phyloP scores from a whole-genome alignment of 1,140 invertebrate species.

The Kradibia gibbosae region DNA sequence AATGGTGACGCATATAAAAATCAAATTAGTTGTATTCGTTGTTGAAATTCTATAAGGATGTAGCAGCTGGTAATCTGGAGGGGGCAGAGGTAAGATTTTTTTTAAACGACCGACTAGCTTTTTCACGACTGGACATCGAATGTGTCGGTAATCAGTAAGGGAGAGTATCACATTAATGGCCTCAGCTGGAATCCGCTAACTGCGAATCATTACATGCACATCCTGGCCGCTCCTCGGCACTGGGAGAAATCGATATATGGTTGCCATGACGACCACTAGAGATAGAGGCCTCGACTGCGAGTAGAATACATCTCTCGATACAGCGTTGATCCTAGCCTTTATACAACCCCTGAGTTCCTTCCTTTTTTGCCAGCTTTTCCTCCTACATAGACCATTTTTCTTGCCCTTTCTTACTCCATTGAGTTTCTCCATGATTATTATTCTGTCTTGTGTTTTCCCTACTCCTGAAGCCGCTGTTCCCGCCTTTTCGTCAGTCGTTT shows the following conservation, averaged over 20 bases:
- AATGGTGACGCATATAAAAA: no score
- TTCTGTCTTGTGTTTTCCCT: not conserved
- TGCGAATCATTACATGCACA: conserved; percentile 17
- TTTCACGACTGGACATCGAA: not conserved
- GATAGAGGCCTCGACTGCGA: not conserved
- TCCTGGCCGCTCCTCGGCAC: not conserved
- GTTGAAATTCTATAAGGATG: not conserved
- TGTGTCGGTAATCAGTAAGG: not conserved
- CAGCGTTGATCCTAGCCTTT: conserved; percentile 32
- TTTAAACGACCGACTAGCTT: not conserved
- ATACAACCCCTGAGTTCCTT: not conserved
- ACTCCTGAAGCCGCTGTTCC: not conserved
- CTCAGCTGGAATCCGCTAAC: conserved; percentile 31
- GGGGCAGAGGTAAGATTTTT: not conserved
- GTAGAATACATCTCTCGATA: conserved; percentile 46
- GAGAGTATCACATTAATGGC: conserved; percentile 32
- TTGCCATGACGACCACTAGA: conserved; percentile 33
- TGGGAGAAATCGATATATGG: conserved; percentile 46
- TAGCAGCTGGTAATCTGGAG: no score
- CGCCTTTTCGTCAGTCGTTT: not conserved
- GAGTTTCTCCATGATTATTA: not conserved
- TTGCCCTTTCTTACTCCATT: not conserved
- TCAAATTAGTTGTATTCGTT: no score
- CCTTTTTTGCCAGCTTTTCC: conserved; percentile 2
- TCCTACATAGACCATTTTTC: not conserved